phyloP scores from a whole-genome alignment of 2,113 vertebrate species.

The Heloderma charlesbogerti region DNA sequence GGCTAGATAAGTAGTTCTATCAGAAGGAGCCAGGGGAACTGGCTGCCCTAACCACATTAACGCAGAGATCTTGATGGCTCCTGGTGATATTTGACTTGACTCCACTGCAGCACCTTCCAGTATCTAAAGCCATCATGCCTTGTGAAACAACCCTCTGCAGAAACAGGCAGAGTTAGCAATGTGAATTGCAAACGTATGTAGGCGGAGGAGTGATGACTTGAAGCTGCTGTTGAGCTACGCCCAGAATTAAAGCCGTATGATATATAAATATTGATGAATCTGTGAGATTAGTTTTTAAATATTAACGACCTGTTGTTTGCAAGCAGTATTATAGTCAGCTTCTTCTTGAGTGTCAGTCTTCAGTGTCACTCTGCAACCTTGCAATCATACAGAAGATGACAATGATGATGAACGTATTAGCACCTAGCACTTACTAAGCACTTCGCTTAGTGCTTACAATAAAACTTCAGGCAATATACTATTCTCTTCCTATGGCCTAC shows the following conservation, averaged over 20 bases:
- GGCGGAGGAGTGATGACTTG: neutral
- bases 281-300: slow-evolving; percentile 31
- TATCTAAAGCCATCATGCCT: neutral
- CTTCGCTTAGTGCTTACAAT: too few relatives aligned
- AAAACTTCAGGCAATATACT: neutral
- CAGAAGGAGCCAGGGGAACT: neutral
- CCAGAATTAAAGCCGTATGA: slow-evolving; percentile 11
- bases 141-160: neutral
- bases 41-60: neutral
- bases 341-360: neutral
- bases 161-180: neutral
- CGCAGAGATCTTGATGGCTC: neutral
- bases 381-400: neutral
- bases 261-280: slow-evolving; percentile 33
- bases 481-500: neutral
- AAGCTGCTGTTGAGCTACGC: neutral
- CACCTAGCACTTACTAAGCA: neutral
- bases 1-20: neutral
- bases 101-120: neutral
- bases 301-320: slow-evolving; percentile 35
- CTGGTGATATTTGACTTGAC: neutral
- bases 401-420: neutral
- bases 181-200: neutral
- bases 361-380: neutral
- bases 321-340: neutral